Evolutionary conservation across 2,888 invertebrate genomes (phyloP).

Genomic region (Torymus auratus): DNA sequence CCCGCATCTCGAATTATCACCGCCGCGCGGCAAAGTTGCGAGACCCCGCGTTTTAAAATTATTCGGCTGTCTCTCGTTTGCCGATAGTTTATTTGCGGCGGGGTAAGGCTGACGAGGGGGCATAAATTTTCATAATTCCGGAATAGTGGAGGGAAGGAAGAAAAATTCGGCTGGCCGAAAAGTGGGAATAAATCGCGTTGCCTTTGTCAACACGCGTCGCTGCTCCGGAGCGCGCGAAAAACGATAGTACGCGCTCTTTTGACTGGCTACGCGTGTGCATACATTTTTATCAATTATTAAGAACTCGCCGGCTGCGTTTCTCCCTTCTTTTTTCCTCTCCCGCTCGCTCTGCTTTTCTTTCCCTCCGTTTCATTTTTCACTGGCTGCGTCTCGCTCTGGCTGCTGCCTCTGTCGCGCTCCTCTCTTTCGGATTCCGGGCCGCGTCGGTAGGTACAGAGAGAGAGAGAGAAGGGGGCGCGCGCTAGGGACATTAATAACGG

Average conservation of each 20-base stretch:
- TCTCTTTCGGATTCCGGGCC: conserved; percentile 19
- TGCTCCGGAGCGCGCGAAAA: conserved; percentile 48
- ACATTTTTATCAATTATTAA: conserved; percentile 77
- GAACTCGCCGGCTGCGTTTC: conserved; percentile 65
- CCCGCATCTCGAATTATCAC: background rate
- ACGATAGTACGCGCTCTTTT: conserved; percentile 57
- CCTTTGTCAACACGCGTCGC: conserved; percentile 69
- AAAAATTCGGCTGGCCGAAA: conserved; percentile 70
- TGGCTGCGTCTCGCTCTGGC: conserved; percentile 1
- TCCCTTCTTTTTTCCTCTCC: conserved; percentile 40
- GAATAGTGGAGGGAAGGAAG: conserved; percentile 74
- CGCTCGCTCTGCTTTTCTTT: conserved; percentile 49
- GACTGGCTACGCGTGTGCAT: conserved; percentile 69
- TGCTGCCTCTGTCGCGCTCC: background rate
- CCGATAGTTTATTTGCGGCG: no score
- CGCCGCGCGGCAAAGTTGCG: conserved; percentile 16
- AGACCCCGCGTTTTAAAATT: conserved; percentile 40
- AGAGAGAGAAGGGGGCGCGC: conserved; percentile 33
- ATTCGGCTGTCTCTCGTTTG: background rate
- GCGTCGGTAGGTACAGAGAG: background rate
- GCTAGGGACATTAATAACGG: conserved; percentile 74
- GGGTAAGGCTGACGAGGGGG: conserved; percentile 54
- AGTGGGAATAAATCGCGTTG: conserved; percentile 75
- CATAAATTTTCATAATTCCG: conserved; percentile 75
- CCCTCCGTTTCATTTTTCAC: conserved; percentile 55